Conservation (phyloP, 2,113 vertebrate species). For the Himantopus leucocephalus region DNA sequence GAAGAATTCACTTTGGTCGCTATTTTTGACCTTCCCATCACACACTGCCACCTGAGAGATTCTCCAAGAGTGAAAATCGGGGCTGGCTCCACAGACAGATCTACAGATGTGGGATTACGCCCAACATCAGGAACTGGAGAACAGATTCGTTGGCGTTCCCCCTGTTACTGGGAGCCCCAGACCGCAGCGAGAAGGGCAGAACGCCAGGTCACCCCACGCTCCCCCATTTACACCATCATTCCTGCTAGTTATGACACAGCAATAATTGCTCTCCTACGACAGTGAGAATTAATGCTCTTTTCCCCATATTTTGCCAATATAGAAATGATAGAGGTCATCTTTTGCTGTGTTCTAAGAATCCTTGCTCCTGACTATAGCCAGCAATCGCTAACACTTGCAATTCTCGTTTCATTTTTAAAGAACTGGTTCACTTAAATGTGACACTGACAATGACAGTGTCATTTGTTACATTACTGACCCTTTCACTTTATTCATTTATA, state of each 20-base stretch:
- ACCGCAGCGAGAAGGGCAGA: fast-evolving
- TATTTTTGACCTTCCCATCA: fast-evolving
- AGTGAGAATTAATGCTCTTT: fast-evolving
- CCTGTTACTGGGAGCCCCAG: neutral
- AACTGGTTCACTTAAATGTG: neutral
- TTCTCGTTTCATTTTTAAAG: neutral
- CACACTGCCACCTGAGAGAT: neutral
- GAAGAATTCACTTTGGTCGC: fast-evolving
- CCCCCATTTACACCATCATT: neutral
- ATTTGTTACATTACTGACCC: neutral
- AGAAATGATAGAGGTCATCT: fast-evolving
- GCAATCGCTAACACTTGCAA: neutral
- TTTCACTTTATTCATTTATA: neutral
- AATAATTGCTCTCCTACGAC: fast-evolving
- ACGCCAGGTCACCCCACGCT: neutral
- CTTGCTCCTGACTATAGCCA: neutral
- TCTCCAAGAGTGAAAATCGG: fast-evolving
- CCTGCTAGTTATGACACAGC: neutral
- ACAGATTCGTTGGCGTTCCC: fast-evolving
- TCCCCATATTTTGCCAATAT: fast-evolving
- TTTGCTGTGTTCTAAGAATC: neutral
- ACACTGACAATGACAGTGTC: neutral
- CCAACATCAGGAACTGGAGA: fast-evolving
- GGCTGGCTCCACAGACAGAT: fast-evolving
- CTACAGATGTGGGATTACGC: fast-evolving